Base-by-base conservation (phyloP, 2,888 invertebrate genomes). In the Mesorhabditis spiculigera region DNA sequence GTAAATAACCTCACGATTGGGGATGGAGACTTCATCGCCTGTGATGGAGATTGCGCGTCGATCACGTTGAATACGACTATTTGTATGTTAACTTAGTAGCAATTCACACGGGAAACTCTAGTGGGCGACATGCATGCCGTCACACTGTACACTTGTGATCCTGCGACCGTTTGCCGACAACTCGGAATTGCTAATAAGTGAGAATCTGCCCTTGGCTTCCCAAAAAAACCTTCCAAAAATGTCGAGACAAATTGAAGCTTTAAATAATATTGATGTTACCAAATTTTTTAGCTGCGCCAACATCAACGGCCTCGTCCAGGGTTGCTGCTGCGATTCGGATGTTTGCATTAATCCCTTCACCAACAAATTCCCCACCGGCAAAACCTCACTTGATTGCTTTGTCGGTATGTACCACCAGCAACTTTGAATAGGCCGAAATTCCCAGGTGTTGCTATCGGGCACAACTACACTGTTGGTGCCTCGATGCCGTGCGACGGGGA, bases 321-420 rank as follows among this genome's bases (percentile, higher is more conserved):
- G 73, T 66, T 78, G 78, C 71, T 77, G 78, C 68, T 78, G 78
- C 66, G 76, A 78, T 69, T 70, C 74, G 6, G 75, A 78, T 63
- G 75, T 72, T 58, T 78, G 78, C 63, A 76, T 78, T 63, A 75
- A 78, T 65, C 58, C 58, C 10, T 50, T 13, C 58, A 50, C 8
- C n/a, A 50, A n/a, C 58, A 10, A n/a, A 3, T 50, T 13, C 58
- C 58, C 58, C 1, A 50, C 8, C n/a, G 58, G 58, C 8, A 50
- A 50, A 10, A 41, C 44, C n/a, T 10, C 58, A 8, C 67, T 72
- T n/a, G 67, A 10, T 10, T 72, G 72, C 65, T 72, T 63, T 61
- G 72, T 69, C 45, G 72, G 72, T 65, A 61, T 28, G 28, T 28
- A 28, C 28, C 28, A 28, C 28, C 28, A 28, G 28, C 28, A 28